Evolutionary conservation across 2,888 invertebrate species (phyloP).

Genomic region (Koerneria pararmatus): DNA sequence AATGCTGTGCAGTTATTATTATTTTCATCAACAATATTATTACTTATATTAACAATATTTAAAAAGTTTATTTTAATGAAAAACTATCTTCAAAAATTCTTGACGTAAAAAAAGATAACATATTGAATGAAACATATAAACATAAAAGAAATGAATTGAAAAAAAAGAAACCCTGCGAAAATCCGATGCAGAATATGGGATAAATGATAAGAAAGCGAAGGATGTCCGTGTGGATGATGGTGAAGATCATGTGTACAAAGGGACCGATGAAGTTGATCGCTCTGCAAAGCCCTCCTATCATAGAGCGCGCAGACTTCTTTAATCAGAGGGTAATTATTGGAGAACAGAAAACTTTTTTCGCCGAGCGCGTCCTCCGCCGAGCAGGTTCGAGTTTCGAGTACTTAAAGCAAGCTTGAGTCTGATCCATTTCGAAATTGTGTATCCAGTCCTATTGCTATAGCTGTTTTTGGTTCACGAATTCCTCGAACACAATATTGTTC

Average conservation of each 20-base stretch:
- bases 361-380: neutral
- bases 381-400: neutral
- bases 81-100: too few species aligned
- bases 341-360: constrained; percentile 21
- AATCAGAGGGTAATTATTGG: constrained; percentile 70
- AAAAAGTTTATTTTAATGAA: too few species aligned
- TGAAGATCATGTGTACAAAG: constrained; percentile 97
- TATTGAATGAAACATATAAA: too few species aligned
- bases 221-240: constrained; percentile 77
- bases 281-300: constrained; percentile 74
- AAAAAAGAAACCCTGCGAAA: constrained; percentile 84
- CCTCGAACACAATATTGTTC: neutral
- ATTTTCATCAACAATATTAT: too few species aligned
- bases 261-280: constrained; percentile 77
- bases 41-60: too few species aligned
- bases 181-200: constrained; percentile 91
- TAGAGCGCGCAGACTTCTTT: constrained; percentile 74
- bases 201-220: constrained; percentile 88
- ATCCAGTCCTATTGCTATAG: too few species aligned
- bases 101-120: too few species aligned
- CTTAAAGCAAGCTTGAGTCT: too few species aligned
- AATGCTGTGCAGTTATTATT: constrained; percentile 62
- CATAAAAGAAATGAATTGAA: neutral
- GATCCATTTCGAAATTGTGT: too few species aligned
- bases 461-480: too few species aligned